These are phyloP conservation scores for Acronicta leporina DNA, from an alignment of 2,888 invertebrate genomes.

Conservation along the genomic window DNA sequence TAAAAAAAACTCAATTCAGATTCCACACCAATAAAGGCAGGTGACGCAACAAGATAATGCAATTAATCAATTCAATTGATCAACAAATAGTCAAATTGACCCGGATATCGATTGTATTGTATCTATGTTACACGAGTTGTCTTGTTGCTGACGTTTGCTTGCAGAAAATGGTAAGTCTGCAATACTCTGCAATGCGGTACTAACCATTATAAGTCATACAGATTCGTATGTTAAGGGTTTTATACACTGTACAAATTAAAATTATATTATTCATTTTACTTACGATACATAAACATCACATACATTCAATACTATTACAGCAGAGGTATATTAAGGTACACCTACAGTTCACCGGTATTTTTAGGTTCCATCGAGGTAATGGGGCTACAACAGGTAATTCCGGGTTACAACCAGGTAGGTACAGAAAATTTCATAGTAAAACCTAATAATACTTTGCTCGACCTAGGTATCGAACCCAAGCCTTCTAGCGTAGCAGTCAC, in stretches of 20 bases:
- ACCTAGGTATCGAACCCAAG: too few relatives aligned
- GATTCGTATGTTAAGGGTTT: constrained; percentile 13
- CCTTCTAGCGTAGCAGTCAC: too few relatives aligned
- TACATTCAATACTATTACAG: too few relatives aligned
- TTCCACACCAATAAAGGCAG: constrained; percentile 12
- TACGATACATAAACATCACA: too few relatives aligned
- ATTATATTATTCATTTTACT: too few relatives aligned
- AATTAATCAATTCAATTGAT: constrained; percentile 32
- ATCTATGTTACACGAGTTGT: constrained; percentile 54
- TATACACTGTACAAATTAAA: background rate
- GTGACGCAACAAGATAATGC: constrained; percentile 27
- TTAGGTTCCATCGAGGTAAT: too few relatives aligned
- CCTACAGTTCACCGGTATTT: too few relatives aligned
- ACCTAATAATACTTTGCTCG: too few relatives aligned
- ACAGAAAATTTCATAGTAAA: too few relatives aligned
- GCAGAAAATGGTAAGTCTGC: background rate
- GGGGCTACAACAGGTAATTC: too few relatives aligned
- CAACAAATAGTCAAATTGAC: constrained; percentile 45
- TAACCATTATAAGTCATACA: constrained; percentile 5
- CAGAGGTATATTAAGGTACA: too few relatives aligned
- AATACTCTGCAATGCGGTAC: constrained; percentile 14
- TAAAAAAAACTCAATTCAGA: background rate
- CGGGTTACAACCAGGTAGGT: too few relatives aligned
- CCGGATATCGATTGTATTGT: constrained; percentile 41
- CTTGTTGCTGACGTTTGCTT: constrained; percentile 28